phyloP scores from a whole-genome alignment of 2,888 invertebrate species.

The Proisotoma minuta region DNA sequence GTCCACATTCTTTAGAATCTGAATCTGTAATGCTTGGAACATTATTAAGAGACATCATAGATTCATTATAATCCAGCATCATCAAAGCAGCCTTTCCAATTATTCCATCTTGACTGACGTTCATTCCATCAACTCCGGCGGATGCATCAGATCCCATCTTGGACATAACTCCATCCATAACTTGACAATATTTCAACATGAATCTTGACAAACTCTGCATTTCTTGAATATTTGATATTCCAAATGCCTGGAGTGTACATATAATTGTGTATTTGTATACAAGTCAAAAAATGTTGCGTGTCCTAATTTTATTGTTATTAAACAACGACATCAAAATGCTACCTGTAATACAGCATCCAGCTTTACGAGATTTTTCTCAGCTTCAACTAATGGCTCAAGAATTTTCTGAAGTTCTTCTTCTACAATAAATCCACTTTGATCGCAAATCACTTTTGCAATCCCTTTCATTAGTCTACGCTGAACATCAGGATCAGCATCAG shows the following conservation, averaged over 20 bases:
- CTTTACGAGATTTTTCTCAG: constrained; percentile 65
- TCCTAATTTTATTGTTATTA: neutral
- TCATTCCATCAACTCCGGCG: constrained; percentile 23
- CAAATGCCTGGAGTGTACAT: constrained; percentile 25
- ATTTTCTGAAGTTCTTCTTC: constrained; percentile 65
- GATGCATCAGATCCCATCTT: constrained; percentile 23
- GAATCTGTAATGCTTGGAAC: neutral
- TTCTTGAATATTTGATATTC: constrained; percentile 28
- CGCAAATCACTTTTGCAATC: constrained; percentile 48
- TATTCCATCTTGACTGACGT: constrained; percentile 23
- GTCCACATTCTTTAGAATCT: neutral
- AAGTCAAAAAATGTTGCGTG: neutral
- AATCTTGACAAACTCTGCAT: constrained; percentile 38
- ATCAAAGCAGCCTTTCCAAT: constrained; percentile 15
- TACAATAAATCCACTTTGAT: constrained; percentile 69
- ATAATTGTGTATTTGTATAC: neutral
- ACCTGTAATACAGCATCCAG: constrained; percentile 73
- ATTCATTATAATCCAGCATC: too few relatives aligned
- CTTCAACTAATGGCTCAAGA: constrained; percentile 60
- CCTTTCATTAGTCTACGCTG: constrained; percentile 37
- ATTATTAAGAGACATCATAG: neutral
- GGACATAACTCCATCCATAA: constrained; percentile 36
- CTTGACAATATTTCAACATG: constrained; percentile 32
- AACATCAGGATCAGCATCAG: constrained; percentile 31
- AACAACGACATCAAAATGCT: constrained; percentile 41